Percentiles rank a stretch among this genome's conserved stretches.
phyloP scores from a whole-genome alignment of 2,113 vertebrate genomes.

The Corynorhinus townsendii region DNA sequence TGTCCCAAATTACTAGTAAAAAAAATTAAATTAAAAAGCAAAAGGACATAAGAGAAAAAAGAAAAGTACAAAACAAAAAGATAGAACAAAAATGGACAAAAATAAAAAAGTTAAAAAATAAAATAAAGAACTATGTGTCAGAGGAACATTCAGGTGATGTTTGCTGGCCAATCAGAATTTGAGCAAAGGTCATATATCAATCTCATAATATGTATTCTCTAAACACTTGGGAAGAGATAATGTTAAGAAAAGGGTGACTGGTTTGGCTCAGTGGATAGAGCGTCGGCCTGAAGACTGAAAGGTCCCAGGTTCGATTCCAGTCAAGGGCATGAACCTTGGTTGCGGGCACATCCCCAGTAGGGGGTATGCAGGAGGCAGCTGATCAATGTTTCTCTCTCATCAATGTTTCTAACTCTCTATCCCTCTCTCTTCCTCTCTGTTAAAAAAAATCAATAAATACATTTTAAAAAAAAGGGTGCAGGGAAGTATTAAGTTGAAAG shows the following conservation, averaged over 20 bases:
- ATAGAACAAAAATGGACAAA: background rate
- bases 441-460: too few relatives aligned
- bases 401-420: too few relatives aligned
- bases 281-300: too few relatives aligned
- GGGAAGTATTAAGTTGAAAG: background rate
- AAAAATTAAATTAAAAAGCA: background rate
- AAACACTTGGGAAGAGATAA: background rate
- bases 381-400: too few relatives aligned
- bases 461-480: background rate
- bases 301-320: too few relatives aligned
- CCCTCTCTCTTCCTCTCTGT: too few relatives aligned
- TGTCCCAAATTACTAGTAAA: background rate
- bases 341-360: too few relatives aligned
- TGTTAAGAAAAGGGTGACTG: background rate
- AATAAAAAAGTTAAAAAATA: background rate
- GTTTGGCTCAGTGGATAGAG: too few relatives aligned
- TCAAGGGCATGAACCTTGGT: too few relatives aligned
- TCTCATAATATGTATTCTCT: background rate
- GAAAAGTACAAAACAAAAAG: background rate
- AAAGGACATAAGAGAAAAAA: background rate
- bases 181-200: background rate
- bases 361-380: too few relatives aligned
- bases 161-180: background rate
- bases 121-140: background rate
- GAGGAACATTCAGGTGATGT: background rate